phyloP scores from a whole-genome alignment of 1,140 invertebrate genomes.

The Microplitis demolitor region DNA sequence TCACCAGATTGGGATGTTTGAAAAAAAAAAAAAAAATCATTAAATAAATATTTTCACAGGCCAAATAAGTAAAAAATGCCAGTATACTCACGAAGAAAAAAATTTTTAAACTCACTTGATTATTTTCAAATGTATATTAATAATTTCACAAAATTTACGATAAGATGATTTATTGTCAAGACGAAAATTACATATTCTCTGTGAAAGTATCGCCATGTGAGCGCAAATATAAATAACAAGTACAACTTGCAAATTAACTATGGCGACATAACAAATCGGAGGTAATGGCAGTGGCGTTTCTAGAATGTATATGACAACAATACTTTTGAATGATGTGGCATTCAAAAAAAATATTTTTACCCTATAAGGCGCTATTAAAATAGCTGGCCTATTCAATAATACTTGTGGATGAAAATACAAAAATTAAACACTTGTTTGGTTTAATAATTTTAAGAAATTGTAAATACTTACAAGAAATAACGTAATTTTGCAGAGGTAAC shows the following conservation, averaged over 20 bases:
- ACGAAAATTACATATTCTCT: neutral
- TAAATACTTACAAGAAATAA: conserved; percentile 10
- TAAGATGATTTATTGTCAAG: neutral
- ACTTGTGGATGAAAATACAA: no score
- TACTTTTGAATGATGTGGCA: neutral
- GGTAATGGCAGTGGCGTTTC: neutral
- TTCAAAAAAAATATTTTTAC: neutral
- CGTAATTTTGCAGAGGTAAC: conserved; percentile 3
- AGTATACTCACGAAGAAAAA: no score
- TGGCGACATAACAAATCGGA: neutral
- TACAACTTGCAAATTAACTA: neutral
- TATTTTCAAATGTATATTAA: neutral
- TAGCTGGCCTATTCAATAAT: neutral
- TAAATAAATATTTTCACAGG: no score
- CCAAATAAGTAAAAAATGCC: no score
- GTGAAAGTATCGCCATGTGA: neutral
- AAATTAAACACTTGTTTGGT: no score
- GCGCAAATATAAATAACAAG: neutral
- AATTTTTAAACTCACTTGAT: no score
- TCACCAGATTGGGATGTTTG: no score
- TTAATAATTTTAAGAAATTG: neutral
- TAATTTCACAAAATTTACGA: neutral
- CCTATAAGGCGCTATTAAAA: neutral
- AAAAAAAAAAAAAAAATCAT: no score
- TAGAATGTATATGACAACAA: neutral